These are phyloP conservation scores for Ochotona curzoniae DNA, from an alignment of 2,113 vertebrate genomes.

Conservation along the genomic window DNA sequence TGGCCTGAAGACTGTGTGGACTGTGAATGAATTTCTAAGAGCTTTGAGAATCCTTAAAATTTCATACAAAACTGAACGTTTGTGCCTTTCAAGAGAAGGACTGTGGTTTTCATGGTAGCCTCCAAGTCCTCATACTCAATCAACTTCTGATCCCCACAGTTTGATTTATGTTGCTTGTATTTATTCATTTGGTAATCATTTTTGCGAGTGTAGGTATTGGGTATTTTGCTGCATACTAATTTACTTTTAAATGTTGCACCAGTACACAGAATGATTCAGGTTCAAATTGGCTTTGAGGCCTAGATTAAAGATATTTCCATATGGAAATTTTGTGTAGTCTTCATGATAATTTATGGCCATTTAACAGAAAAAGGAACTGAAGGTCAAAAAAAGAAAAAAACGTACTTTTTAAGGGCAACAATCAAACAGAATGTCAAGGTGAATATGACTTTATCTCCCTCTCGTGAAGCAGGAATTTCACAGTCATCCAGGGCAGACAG, in stretches of 20 bases:
- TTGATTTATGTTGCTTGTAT: not conserved
- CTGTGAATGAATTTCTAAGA: not conserved
- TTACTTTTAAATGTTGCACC: not conserved
- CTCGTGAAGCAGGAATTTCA: not conserved
- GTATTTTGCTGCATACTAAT: not conserved
- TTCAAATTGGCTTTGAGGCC: not conserved
- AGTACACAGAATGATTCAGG: not conserved
- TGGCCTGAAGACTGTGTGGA: not conserved
- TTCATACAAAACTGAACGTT: not conserved
- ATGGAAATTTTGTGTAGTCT: not conserved
- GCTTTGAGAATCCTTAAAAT: not conserved
- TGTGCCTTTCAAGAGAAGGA: not conserved
- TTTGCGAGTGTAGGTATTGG: not conserved
- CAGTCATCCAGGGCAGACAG: not conserved
- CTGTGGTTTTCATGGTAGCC: not conserved
- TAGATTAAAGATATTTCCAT: not conserved
- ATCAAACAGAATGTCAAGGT: not conserved
- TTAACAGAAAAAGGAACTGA: constrained; percentile 8
- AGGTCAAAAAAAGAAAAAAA: not conserved
- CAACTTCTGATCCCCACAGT: not conserved
- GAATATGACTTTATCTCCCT: not conserved
- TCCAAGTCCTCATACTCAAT: not conserved
- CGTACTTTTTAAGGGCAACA: not conserved
- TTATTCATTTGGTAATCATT: not conserved
- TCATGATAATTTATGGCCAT: not conserved